phyloP scores from a whole-genome alignment of 1,140 invertebrate genomes.

The Rhagoletis zephyria region DNA sequence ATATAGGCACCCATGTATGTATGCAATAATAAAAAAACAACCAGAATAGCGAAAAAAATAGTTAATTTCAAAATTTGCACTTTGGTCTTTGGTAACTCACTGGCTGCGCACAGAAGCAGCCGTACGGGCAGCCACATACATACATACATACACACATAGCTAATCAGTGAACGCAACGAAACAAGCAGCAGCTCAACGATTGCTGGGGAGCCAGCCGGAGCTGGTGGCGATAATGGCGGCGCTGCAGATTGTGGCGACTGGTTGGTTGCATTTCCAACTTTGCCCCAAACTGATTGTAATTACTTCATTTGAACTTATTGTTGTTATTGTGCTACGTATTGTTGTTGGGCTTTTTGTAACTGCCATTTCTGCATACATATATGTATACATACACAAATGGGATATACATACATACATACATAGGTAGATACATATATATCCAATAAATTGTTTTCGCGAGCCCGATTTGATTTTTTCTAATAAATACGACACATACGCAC shows the following conservation, averaged over 20 bases:
- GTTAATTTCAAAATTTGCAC: constrained; percentile 43
- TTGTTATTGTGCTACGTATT: constrained; percentile 5
- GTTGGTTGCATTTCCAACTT: not conserved
- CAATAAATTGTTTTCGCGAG: not conserved
- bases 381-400: too few relatives aligned
- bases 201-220: not conserved
- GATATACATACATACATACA: too few relatives aligned
- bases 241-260: not conserved
- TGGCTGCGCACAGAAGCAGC: not conserved
- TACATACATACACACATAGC: not conserved
- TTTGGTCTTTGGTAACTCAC: constrained; percentile 45
- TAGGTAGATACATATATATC: not conserved
- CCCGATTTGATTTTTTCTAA: constrained; percentile 34
- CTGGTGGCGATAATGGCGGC: constrained; percentile 23
- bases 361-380: not conserved
- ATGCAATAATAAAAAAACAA: too few relatives aligned
- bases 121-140: not conserved
- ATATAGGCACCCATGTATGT: too few relatives aligned
- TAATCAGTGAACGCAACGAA: constrained; percentile 1
- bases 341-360: not conserved
- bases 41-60: too few relatives aligned
- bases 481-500: constrained; percentile 28
- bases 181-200: not conserved
- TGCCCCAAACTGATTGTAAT: constrained; percentile 37
- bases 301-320: constrained; percentile 26